Evolutionary conservation across 2,797 vertebrate species (phyloP).

Genomic region (Sparidentex hasta): DNA sequence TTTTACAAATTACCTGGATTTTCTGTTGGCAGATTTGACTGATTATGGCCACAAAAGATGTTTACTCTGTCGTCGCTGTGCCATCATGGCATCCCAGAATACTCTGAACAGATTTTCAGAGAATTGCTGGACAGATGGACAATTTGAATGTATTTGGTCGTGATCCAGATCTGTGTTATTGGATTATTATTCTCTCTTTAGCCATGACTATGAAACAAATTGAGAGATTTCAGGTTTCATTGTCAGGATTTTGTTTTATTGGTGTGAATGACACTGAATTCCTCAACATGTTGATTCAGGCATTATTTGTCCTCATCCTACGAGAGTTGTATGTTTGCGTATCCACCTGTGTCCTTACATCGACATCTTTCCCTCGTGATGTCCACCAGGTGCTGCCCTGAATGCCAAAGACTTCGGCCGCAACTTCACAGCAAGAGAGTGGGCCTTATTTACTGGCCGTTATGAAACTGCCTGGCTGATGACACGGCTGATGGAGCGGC

Average conservation of each 20-base stretch:
- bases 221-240: neutral
- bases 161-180: slow-evolving; percentile 17
- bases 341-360: neutral
- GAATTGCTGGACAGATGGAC: slow-evolving; percentile 25
- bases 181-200: slow-evolving; percentile 17
- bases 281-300: neutral
- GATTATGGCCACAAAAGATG: slow-evolving; percentile 11
- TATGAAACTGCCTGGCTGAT: slow-evolving; percentile 91
- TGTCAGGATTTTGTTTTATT: neutral
- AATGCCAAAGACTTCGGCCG: slow-evolving; percentile 89
- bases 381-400: slow-evolving; percentile 89
- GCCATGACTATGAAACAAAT: neutral
- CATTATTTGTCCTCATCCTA: neutral
- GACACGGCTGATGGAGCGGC: slow-evolving; percentile 88
- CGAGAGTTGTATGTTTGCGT: neutral
- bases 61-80: slow-evolving; percentile 10
- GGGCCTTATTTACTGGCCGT: slow-evolving; percentile 94
- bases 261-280: neutral
- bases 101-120: slow-evolving; percentile 7
- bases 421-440: slow-evolving; percentile 90
- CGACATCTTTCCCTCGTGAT: neutral
- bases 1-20: slow-evolving; percentile 1
- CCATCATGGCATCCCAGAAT: neutral
- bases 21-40: neutral
- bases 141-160: neutral